phyloP scores from a whole-genome alignment of 2,888 invertebrate species.

The Unio delphinus region DNA sequence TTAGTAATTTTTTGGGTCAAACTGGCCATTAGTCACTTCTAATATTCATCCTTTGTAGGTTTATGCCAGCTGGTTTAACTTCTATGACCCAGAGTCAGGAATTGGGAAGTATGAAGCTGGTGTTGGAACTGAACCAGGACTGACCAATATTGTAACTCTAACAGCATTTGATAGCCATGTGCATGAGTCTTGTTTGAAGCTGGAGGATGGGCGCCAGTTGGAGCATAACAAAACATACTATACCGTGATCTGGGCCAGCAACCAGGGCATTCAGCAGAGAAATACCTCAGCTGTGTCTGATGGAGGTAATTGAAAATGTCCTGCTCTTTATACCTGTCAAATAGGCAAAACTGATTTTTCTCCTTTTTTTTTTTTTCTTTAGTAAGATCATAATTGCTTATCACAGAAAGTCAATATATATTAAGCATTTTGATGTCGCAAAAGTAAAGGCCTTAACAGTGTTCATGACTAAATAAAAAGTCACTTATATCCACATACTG shows the following conservation, averaged over 20 bases:
- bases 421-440: too few relatives aligned
- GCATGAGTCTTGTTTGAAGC: conserved; percentile 28
- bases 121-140: conserved; percentile 22
- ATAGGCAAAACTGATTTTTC: too few relatives aligned
- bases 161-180: conserved; percentile 17
- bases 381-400: too few relatives aligned
- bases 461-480: too few relatives aligned
- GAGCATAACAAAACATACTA: conserved; percentile 39
- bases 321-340: too few relatives aligned
- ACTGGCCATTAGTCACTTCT: too few relatives aligned
- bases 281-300: conserved; percentile 38
- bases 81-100: conserved; percentile 53
- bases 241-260: conserved; percentile 41
- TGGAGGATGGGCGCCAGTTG: conserved; percentile 23
- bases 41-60: conserved; percentile 24
- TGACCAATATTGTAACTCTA: conserved; percentile 23
- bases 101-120: conserved; percentile 40
- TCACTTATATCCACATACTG: too few relatives aligned
- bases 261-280: conserved; percentile 46
- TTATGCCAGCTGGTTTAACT: conserved; percentile 50
- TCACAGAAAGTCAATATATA: too few relatives aligned
- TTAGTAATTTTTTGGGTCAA: too few relatives aligned
- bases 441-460: too few relatives aligned
- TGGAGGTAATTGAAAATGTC: conserved; percentile 29
- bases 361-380: too few relatives aligned